Conservation (phyloP, 2,113 vertebrate genomes). For the Todiramphus chloris region DNA sequence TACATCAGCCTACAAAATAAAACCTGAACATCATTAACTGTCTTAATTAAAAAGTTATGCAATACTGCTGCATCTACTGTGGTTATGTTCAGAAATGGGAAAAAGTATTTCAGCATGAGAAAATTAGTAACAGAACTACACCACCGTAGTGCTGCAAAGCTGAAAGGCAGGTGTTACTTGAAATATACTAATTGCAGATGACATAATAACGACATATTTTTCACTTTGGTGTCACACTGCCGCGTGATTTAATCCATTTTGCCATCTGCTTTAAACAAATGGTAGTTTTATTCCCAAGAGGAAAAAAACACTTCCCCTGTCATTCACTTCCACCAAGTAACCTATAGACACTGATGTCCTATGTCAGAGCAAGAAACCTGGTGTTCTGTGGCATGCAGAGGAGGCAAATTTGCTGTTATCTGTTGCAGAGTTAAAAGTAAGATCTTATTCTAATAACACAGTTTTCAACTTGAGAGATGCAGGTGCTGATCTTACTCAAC, state of each 20-base stretch:
- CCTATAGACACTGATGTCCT: neutral
- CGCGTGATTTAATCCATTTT: conserved; percentile 34
- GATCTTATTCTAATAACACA: neutral
- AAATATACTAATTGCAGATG: conserved; percentile 1
- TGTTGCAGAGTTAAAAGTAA: neutral
- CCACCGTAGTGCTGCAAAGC: neutral
- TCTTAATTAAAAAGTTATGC: neutral
- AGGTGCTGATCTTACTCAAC: neutral
- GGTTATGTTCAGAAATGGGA: neutral
- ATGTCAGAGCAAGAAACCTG: neutral
- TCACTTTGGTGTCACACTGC: neutral
- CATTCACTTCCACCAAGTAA: conserved; percentile 38
- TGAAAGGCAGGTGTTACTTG: neutral
- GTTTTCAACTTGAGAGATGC: neutral
- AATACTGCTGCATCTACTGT: neutral
- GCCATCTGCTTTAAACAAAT: conserved; percentile 67
- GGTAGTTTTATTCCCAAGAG: neutral
- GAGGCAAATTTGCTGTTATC: neutral
- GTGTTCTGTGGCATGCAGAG: neutral
- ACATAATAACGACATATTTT: conserved; percentile 18
- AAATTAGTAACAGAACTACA: neutral
- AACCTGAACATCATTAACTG: neutral
- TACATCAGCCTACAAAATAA: neutral
- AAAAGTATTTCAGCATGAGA: neutral
- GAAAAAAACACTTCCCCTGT: conserved; percentile 17